These are phyloP conservation scores for Drosophila ercepeae DNA, from an alignment of 1,140 invertebrate genomes.

Conservation along the genomic window DNA sequence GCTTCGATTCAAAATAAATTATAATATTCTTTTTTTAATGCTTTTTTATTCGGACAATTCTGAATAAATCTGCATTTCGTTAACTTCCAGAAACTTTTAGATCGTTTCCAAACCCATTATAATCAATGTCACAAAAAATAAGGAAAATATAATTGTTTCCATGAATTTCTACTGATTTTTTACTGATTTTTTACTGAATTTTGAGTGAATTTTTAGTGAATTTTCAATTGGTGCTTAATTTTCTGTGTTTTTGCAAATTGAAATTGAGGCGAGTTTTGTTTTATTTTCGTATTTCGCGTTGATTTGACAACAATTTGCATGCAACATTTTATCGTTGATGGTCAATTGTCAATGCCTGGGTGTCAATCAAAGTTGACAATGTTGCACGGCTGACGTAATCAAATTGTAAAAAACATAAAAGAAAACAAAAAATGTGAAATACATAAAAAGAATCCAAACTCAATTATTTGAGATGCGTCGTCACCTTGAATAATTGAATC, in stretches of 20 bases:
- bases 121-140: background rate
- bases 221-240: constrained; percentile 18
- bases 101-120: constrained; percentile 16
- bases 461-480: constrained; percentile 64
- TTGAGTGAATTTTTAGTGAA: constrained; percentile 2
- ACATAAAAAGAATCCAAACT: constrained; percentile 61
- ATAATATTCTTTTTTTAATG: too few species aligned
- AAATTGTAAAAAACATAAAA: constrained; percentile 41
- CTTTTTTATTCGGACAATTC: too few species aligned
- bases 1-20: too few species aligned
- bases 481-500: constrained; percentile 71
- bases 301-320: constrained; percentile 51
- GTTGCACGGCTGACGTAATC: constrained; percentile 42
- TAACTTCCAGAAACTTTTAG: too few species aligned
- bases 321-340: constrained; percentile 48
- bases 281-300: constrained; percentile 26
- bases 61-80: too few species aligned
- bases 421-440: constrained; percentile 13
- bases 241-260: constrained; percentile 22
- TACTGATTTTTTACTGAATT: background rate
- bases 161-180: background rate
- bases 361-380: constrained; percentile 47
- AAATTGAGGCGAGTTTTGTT: background rate
- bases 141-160: background rate
- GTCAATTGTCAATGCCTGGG: constrained; percentile 35